Percentiles rank a stretch among this genome's conserved stretches.
phyloP scores from a whole-genome alignment of 2,113 vertebrate species.

The Bettongia penicillata region DNA sequence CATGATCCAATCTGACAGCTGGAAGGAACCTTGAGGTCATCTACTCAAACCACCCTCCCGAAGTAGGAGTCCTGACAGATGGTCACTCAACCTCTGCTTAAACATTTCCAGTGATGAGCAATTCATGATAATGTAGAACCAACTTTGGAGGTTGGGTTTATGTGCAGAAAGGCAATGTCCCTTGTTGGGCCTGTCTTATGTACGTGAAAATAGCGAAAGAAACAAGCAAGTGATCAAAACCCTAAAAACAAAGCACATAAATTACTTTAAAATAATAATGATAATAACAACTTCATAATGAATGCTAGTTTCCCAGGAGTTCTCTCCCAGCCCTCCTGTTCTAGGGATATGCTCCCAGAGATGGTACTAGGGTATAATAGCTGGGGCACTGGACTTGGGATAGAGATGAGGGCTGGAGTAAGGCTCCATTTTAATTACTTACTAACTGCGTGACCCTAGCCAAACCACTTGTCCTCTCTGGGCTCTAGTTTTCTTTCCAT shows the following conservation, averaged over 20 bases:
- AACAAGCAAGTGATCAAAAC: background rate
- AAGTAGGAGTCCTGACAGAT: background rate
- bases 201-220: background rate
- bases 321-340: background rate
- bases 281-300: background rate
- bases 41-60: background rate
- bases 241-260: background rate
- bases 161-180: background rate
- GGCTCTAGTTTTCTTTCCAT: background rate
- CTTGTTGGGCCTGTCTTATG: background rate
- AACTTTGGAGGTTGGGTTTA: background rate
- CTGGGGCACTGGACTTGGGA: background rate
- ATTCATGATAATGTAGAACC: background rate
- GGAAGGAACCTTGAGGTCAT: background rate
- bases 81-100: background rate
- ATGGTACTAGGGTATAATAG: background rate
- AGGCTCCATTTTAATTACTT: background rate
- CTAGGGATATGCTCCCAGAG: background rate
- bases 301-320: background rate
- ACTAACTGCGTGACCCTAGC: background rate
- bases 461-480: background rate
- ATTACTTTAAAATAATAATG: background rate
- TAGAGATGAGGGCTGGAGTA: background rate
- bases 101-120: background rate
- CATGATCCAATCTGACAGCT: background rate